Conservation (phyloP, 2,888 invertebrate genomes). For the Pachliopta kotzebuea region DNA sequence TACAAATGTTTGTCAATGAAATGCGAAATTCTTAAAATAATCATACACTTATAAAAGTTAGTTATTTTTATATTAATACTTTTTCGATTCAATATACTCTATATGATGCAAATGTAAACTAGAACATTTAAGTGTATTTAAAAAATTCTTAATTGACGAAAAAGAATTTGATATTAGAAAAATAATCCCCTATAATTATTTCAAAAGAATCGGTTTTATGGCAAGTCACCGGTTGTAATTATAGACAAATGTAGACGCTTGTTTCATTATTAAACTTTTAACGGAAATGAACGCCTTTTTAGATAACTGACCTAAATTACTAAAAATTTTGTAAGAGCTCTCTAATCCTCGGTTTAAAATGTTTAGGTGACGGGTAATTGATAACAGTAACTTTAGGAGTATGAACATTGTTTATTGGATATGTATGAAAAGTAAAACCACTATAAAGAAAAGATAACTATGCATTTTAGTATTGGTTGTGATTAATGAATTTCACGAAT, state of each 20-base stretch:
- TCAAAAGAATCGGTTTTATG: background rate
- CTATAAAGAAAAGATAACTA: too few relatives aligned
- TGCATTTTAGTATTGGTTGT: background rate
- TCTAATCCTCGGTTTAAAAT: slow-evolving; percentile 26
- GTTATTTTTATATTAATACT: too few relatives aligned
- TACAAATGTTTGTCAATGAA: too few relatives aligned
- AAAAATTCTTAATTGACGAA: too few relatives aligned
- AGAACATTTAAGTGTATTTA: too few relatives aligned
- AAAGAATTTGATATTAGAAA: background rate
- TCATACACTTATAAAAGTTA: too few relatives aligned
- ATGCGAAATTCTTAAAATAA: too few relatives aligned
- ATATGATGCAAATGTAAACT: too few relatives aligned
- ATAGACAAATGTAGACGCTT: background rate
- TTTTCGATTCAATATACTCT: too few relatives aligned
- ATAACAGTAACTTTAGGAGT: slow-evolving; percentile 19
- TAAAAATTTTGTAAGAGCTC: slow-evolving; percentile 36
- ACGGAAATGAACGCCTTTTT: slow-evolving; percentile 38
- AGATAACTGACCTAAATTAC: slow-evolving; percentile 37
- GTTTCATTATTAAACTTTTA: slow-evolving; percentile 38
- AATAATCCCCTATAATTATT: background rate
- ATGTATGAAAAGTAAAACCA: too few relatives aligned
- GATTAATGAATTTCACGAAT: background rate
- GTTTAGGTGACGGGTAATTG: slow-evolving; percentile 11
- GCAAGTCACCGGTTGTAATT: slow-evolving; percentile 16
- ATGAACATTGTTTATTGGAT: background rate